Evolutionary conservation across 2,888 invertebrate genomes (phyloP).

Genomic region (Meghimatium bilineatum): DNA sequence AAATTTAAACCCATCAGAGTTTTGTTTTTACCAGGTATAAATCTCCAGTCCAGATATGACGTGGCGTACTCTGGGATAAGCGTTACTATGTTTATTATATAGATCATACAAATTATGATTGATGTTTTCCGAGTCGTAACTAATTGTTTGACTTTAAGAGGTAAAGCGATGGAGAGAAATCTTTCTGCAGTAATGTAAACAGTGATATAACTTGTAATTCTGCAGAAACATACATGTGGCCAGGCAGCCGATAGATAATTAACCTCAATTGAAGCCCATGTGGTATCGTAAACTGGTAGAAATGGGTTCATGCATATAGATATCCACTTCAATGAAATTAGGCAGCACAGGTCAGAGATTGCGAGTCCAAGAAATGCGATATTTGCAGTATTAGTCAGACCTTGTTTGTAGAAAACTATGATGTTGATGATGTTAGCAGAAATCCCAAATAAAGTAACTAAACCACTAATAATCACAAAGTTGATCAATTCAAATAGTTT

Average conservation of each 20-base stretch:
- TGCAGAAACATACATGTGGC: constrained; percentile 20
- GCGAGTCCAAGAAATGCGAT: constrained; percentile 24
- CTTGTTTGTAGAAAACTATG: constrained; percentile 15
- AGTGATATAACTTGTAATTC: constrained; percentile 34
- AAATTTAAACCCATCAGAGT: not conserved
- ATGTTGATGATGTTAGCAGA: constrained; percentile 5
- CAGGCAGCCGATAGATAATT: not conserved
- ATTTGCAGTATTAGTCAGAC: constrained; percentile 12
- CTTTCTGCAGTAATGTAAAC: constrained; percentile 30
- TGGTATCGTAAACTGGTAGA: not conserved
- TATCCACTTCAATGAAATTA: constrained; percentile 7
- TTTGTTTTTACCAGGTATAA: not conserved
- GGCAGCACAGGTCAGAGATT: constrained; percentile 16
- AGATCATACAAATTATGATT: not conserved
- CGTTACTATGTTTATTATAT: not conserved
- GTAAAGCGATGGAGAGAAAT: constrained; percentile 4
- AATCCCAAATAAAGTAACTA: not conserved
- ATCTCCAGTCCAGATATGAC: not conserved
- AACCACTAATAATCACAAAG: not conserved
- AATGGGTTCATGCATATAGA: constrained; percentile 13
- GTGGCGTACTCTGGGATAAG: constrained; percentile 15
- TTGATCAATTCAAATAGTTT: constrained; percentile 8
- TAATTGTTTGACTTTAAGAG: constrained; percentile 18
- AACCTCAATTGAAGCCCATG: not conserved
- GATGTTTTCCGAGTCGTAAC: not conserved